These are phyloP conservation scores for Suncus etruscus DNA, from an alignment of 2,113 vertebrate genomes.

Conservation along the genomic window DNA sequence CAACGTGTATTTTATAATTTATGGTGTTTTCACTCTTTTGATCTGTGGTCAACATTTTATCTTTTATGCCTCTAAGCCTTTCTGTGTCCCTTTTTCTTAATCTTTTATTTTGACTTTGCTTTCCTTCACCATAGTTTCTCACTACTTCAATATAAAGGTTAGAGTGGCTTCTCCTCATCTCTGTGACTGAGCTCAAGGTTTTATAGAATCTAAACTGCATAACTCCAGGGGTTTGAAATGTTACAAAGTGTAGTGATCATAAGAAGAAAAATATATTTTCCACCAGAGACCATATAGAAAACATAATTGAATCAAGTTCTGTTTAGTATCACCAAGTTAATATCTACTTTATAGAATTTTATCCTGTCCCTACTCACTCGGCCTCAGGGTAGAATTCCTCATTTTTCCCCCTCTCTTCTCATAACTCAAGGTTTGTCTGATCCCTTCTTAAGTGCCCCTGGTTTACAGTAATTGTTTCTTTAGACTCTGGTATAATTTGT, in stretches of 20 bases:
- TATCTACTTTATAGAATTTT: not conserved
- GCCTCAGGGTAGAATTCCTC: not conserved
- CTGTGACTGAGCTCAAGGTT: not conserved
- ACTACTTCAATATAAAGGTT: not conserved
- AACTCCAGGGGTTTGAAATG: not conserved
- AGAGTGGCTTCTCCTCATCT: not conserved
- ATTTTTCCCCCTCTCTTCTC: not conserved
- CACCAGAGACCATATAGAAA: not conserved
- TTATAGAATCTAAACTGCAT: not conserved
- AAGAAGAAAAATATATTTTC: not conserved
- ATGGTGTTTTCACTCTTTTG: not conserved
- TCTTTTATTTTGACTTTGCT: not conserved
- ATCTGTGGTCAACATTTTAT: not conserved
- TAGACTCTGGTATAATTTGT: not conserved
- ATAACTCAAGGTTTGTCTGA: not conserved
- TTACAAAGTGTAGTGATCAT: not conserved
- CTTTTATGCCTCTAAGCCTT: not conserved
- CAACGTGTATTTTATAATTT: not conserved
- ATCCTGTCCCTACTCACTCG: not conserved
- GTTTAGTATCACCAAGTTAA: not conserved
- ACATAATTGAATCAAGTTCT: conserved; percentile 12
- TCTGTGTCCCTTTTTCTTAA: not conserved
- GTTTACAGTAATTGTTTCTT: not conserved
- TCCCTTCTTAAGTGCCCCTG: not conserved
- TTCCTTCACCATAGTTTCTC: not conserved